These are phyloP conservation scores for Tachycineta bicolor DNA, from an alignment of 2,113 vertebrate genomes.

Conservation along the genomic window DNA sequence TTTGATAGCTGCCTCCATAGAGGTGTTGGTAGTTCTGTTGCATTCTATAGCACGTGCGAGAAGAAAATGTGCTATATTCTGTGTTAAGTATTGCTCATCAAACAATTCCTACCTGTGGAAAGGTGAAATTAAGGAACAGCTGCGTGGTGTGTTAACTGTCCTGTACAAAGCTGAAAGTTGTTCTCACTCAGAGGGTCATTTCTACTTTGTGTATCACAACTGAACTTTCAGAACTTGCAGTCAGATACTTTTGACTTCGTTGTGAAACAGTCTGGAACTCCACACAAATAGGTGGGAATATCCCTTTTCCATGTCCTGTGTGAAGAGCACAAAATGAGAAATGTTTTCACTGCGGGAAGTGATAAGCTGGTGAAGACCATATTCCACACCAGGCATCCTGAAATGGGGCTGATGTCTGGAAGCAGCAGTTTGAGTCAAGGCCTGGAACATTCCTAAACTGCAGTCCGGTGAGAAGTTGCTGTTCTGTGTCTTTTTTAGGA, in stretches of 20 bases:
- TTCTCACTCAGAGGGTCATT: constrained; percentile 52
- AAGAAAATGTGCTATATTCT: constrained; percentile 39
- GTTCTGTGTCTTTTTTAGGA: constrained; percentile 52
- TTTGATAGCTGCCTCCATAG: constrained; percentile 54
- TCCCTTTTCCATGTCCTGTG: background rate
- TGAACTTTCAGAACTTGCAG: constrained; percentile 28
- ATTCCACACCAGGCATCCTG: background rate
- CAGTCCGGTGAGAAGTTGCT: constrained; percentile 25
- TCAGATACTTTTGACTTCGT: background rate
- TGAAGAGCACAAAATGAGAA: constrained; percentile 34
- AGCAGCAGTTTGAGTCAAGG: constrained; percentile 32
- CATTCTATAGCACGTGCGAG: constrained; percentile 9
- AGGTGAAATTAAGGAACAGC: constrained; percentile 30
- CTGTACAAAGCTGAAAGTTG: constrained; percentile 1
- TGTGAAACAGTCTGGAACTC: background rate
- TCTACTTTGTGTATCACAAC: constrained; percentile 54
- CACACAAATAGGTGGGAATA: background rate
- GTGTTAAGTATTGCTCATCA: background rate
- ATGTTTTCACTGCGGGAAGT: background rate
- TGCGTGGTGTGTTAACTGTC: background rate
- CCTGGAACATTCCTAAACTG: constrained; percentile 47
- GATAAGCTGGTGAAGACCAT: background rate
- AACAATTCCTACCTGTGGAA: constrained; percentile 48
- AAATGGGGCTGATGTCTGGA: background rate
- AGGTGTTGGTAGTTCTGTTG: constrained; percentile 48